Evolutionary conservation across 2,797 vertebrate genomes (phyloP).

Genomic region (Periophthalmus magnuspinnatus): DNA sequence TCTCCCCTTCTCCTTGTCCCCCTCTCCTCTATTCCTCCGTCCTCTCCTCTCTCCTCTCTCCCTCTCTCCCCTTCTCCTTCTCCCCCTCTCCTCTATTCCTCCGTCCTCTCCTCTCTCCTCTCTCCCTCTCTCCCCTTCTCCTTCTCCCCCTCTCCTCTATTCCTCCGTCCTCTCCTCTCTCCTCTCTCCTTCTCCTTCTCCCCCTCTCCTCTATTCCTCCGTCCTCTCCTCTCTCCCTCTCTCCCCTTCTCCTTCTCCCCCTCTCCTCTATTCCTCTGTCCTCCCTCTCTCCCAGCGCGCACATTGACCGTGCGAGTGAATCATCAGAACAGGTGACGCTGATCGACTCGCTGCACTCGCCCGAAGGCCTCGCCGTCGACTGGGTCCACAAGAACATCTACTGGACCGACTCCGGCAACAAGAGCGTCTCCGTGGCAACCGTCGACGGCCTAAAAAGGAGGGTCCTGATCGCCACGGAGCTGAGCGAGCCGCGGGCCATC

Average conservation of each 20-base stretch:
- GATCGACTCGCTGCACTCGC: conserved; percentile 90
- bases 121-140: not conserved
- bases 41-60: rapidly evolving
- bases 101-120: not conserved
- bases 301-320: conserved; percentile 93
- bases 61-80: not conserved
- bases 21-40: not conserved
- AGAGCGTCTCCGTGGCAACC: conserved; percentile 94
- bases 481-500: conserved; percentile 93
- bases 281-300: conserved; percentile 75
- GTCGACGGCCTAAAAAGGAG: conserved; percentile 87
- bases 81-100: not conserved
- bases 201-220: not conserved
- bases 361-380: conserved; percentile 94
- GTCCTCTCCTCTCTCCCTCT: conserved; percentile 15
- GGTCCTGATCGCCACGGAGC: conserved; percentile 86
- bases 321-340: conserved; percentile 86
- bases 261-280: no score
- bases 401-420: conserved; percentile 97
- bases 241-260: no score
- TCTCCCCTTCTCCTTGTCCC: no score
- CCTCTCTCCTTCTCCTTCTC: not conserved
- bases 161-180: not conserved
- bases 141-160: not conserved
- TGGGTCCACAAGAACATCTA: conserved; percentile 99